These are phyloP conservation scores for Dicrostonyx torquatus DNA, from an alignment of 2,797 vertebrate species.

Conservation along the genomic window DNA sequence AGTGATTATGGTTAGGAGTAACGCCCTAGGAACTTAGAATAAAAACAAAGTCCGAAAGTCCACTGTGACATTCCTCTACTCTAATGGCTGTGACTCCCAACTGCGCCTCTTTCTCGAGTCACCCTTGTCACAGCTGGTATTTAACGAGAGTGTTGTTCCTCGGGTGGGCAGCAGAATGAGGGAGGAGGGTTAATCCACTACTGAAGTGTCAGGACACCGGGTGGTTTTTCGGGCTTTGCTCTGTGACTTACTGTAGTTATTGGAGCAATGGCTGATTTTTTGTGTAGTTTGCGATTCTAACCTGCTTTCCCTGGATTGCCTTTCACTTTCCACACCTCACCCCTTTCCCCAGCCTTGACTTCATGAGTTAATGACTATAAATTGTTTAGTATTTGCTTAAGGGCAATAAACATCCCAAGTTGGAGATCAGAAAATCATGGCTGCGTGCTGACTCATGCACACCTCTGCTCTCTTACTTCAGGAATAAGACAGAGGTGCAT, in stretches of 20 bases:
- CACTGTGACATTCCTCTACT: not conserved
- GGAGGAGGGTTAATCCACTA: not conserved
- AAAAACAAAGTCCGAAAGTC: conserved; percentile 36
- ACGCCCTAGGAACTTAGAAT: conserved; percentile 6
- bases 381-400: not conserved
- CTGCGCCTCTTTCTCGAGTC: not conserved
- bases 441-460: not conserved
- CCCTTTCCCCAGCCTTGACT: not conserved
- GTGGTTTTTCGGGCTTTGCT: not conserved
- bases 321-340: not conserved
- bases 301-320: not conserved
- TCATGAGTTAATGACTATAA: not conserved
- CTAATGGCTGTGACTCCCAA: not conserved
- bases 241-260: not conserved
- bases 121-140: not conserved
- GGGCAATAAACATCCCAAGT: not conserved
- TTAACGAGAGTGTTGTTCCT: not conserved
- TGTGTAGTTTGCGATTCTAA: not conserved
- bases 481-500: not conserved
- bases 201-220: not conserved
- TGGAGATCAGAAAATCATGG: not conserved
- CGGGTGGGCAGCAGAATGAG: not conserved
- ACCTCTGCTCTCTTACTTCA: not conserved
- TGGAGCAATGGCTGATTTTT: not conserved
- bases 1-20: conserved; percentile 45